Percentiles rank a stretch among this genome's conserved stretches.
phyloP scores from a whole-genome alignment of 2,113 vertebrate species.

The Actinemys pallida region DNA sequence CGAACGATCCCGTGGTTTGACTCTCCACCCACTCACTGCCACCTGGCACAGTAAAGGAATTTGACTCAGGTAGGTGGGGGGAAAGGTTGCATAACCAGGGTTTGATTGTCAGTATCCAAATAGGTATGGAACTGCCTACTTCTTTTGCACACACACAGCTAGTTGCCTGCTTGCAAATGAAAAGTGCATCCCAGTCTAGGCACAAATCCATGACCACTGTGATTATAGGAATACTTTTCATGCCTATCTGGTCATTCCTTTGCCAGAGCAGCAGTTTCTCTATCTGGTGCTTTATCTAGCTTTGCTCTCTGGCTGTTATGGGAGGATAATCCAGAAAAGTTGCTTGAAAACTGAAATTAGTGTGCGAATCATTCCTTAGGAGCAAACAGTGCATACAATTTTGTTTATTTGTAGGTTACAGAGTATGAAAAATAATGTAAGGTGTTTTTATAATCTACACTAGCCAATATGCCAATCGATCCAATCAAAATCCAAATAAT shows the following conservation, averaged over 20 bases:
- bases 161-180: background rate
- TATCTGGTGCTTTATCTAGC: background rate
- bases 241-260: background rate
- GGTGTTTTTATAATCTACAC: background rate
- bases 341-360: background rate
- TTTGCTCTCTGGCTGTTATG: background rate
- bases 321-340: background rate
- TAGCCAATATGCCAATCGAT: too few species aligned
- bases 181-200: background rate
- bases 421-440: background rate
- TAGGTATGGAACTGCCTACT: background rate
- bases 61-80: background rate
- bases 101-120: background rate
- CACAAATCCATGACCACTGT: background rate
- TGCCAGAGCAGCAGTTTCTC: background rate
- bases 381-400: background rate
- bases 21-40: background rate
- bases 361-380: fast-evolving
- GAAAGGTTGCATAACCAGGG: background rate
- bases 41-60: background rate
- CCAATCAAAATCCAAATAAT: background rate
- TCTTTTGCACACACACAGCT: background rate
- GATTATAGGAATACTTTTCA: background rate
- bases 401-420: background rate
- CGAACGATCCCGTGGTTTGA: background rate